Conservation (phyloP, 2,888 invertebrate genomes). For the Cyrtodaria siliqua region DNA sequence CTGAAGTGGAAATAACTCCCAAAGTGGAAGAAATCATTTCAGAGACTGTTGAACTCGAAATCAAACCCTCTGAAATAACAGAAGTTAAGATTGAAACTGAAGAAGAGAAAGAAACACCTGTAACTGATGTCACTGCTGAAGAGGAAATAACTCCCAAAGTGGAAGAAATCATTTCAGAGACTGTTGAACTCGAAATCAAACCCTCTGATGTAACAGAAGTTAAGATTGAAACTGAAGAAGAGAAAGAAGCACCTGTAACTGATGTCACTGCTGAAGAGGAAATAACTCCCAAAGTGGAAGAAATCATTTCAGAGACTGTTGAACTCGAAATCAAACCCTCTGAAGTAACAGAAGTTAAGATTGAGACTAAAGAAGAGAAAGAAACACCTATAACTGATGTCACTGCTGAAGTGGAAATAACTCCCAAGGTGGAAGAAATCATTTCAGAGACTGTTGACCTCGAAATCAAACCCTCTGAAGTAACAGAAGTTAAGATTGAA, state of each 20-base stretch:
- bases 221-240: constrained; percentile 13
- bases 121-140: constrained; percentile 16
- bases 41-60: constrained; percentile 21
- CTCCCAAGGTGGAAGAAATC: constrained; percentile 17
- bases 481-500: constrained; percentile 18
- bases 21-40: constrained; percentile 9
- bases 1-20: constrained; percentile 20
- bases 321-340: background rate
- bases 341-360: constrained; percentile 18
- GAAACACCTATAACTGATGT: constrained; percentile 1
- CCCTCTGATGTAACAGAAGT: constrained; percentile 22
- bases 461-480: background rate
- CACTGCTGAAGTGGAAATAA: constrained; percentile 8
- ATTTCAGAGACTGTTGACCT: constrained; percentile 16
- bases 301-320: constrained; percentile 15
- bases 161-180: constrained; percentile 27
- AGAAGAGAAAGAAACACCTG: constrained; percentile 4
- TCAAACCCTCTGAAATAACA: constrained; percentile 16
- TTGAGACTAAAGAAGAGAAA: constrained; percentile 8
- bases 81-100: constrained; percentile 22
- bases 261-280: constrained; percentile 8
- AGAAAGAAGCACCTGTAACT: constrained; percentile 2
- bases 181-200: constrained; percentile 39
- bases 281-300: constrained; percentile 17
- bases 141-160: constrained; percentile 22